phyloP scores from a whole-genome alignment of 2,888 invertebrate genomes.

The Mylabris sibirica region DNA sequence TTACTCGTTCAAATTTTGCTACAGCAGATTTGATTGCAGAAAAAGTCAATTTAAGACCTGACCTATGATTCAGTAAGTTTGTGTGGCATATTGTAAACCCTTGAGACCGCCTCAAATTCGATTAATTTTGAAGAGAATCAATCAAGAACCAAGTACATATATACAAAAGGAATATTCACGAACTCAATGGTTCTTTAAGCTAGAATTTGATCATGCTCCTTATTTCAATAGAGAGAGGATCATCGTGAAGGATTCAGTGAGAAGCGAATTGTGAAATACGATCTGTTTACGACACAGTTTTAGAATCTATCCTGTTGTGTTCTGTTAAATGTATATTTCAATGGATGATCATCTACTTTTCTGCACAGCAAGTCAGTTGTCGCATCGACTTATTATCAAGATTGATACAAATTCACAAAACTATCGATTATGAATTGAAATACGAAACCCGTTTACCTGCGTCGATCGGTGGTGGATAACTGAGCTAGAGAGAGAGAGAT shows the following conservation, averaged over 20 bases:
- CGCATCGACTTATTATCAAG: not conserved
- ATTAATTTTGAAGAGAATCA: conserved; percentile 11
- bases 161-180: conserved; percentile 38
- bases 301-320: conserved; percentile 55
- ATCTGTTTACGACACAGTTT: conserved; percentile 60
- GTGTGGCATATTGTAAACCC: conserved; percentile 2
- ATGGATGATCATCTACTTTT: conserved; percentile 40
- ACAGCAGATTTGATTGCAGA: no score
- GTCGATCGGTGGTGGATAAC: not conserved
- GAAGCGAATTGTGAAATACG: conserved; percentile 55
- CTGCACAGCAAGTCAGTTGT: conserved; percentile 27
- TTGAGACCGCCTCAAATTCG: not conserved
- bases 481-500: not conserved
- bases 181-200: conserved; percentile 54
- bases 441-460: conserved; percentile 9
- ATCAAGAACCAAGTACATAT: conserved; percentile 9
- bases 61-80: conserved; percentile 20
- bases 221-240: conserved; percentile 43
- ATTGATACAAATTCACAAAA: not conserved
- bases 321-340: conserved; percentile 41
- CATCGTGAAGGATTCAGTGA: conserved; percentile 48
- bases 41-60: conserved; percentile 26
- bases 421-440: not conserved
- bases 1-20: no score
- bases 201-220: conserved; percentile 51